Evolutionary conservation across 2,797 vertebrate species (phyloP).

Genomic region (Darevskia mixta): DNA sequence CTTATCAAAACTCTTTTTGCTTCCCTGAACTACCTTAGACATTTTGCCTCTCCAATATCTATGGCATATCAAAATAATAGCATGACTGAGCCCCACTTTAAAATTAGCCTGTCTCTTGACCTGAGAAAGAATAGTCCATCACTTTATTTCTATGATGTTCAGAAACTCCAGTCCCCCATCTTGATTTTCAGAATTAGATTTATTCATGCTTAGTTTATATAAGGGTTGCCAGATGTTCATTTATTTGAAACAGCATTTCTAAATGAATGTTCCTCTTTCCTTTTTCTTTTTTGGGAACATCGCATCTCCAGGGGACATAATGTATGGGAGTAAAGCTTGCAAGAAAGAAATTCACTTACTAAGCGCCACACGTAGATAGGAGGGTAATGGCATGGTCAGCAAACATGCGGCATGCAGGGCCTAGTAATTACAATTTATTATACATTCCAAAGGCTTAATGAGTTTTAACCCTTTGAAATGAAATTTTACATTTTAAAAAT

Average conservation of each 20-base stretch:
- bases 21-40: background rate
- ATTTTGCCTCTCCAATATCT: background rate
- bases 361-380: background rate
- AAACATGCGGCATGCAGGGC: background rate
- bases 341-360: conserved; percentile 11
- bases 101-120: background rate
- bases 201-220: conserved; percentile 19
- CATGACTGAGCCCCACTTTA: background rate
- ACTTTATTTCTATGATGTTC: background rate
- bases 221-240: conserved; percentile 35
- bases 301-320: background rate
- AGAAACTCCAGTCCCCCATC: background rate
- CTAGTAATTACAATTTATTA: background rate
- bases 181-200: conserved; percentile 4
- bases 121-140: background rate
- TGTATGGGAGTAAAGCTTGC: conserved; percentile 7
- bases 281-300: conserved; percentile 2
- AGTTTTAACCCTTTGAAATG: background rate
- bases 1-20: background rate
- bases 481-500: background rate
- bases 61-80: background rate
- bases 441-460: background rate
- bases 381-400: background rate
- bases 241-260: conserved; percentile 23
- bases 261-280: conserved; percentile 11